phyloP scores from a whole-genome alignment of 2,797 vertebrate species.

The Aeoliscus strigatus region DNA sequence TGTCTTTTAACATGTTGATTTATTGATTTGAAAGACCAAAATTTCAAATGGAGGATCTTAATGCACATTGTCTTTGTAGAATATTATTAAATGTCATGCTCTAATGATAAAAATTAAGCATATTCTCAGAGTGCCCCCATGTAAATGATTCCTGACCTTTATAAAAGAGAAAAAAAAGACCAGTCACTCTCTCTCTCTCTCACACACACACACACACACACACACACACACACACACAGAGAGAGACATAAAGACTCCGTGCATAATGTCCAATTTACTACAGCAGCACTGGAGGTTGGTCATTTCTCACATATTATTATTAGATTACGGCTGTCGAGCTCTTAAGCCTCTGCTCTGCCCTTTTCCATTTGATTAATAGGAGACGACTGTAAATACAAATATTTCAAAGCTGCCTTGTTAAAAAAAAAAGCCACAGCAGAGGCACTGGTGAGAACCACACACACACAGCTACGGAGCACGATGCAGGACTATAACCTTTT shows the following conservation, averaged over 20 bases:
- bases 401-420: constrained; percentile 80
- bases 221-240: constrained; percentile 36
- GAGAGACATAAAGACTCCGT: constrained; percentile 80
- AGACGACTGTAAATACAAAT: constrained; percentile 82
- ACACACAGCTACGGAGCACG: no score
- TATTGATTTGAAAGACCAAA: constrained; percentile 48
- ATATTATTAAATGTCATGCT: constrained; percentile 63
- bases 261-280: constrained; percentile 98
- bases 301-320: constrained; percentile 96
- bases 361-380: constrained; percentile 81
- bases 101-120: constrained; percentile 58
- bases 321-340: constrained; percentile 85
- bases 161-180: constrained; percentile 30
- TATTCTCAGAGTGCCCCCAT: constrained; percentile 47
- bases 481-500: constrained; percentile 31
- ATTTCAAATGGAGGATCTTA: constrained; percentile 39
- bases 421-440: constrained; percentile 33
- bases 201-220: constrained; percentile 12
- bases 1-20: constrained; percentile 22
- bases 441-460: constrained; percentile 31
- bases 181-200: no score
- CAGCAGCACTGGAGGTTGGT: constrained; percentile 82
- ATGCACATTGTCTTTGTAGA: constrained; percentile 41
- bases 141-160: constrained; percentile 70
- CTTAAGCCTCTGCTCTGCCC: constrained; percentile 73